Base-by-base conservation (phyloP, 2,113 vertebrate genomes). In the Zosterops pallidus region DNA sequence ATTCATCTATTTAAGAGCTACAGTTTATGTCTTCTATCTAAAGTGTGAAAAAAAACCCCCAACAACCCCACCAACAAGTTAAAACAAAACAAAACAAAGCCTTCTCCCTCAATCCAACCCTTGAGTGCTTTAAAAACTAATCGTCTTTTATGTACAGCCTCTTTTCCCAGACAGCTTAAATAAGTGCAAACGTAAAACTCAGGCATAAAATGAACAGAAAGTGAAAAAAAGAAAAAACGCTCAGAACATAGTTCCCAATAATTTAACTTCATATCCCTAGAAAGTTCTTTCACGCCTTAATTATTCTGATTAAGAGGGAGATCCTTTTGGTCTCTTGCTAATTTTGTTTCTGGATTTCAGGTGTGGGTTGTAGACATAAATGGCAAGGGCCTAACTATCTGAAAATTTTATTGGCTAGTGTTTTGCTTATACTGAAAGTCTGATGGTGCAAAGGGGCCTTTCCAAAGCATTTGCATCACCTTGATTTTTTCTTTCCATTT, bases 101-200 rank as follows among this genome's bases (percentile, higher is more conserved):
- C 89, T 28, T 94, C 44, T 78, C 41, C 86, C 87, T 90, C 86
- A 96, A 97, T 96, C 94, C 92, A 97, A 7, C 96, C 94, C 97
- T 92, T 62, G 94, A 98, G 96, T 96, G 89, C 91, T 98, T 97
- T 97, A 97, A 98, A 98, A 97, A 95, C 97, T 97, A 95, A 98
- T 97, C 67, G 89, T 95, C 94, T 97, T 97, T 97, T 97, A 97
- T 96, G 96, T 96, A 94, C 70, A 96, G 91, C 76, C 91, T 97
- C 96, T 97, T 98, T 97, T 96, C 94, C 96, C 89, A 96, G 96
- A 95, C 96, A 94, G 92, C 64, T 70, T 97, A 97, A 98, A 98
- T 97, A 97, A 98, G 92, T 93, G 62, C 90, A 95, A 95, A 96
- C 94, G 96, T 98, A 97, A 97, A 98, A 97, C 95, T 89, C 95